Evolutionary conservation across 2,797 vertebrate genomes (phyloP).

Genomic region (Salmo trutta): DNA sequence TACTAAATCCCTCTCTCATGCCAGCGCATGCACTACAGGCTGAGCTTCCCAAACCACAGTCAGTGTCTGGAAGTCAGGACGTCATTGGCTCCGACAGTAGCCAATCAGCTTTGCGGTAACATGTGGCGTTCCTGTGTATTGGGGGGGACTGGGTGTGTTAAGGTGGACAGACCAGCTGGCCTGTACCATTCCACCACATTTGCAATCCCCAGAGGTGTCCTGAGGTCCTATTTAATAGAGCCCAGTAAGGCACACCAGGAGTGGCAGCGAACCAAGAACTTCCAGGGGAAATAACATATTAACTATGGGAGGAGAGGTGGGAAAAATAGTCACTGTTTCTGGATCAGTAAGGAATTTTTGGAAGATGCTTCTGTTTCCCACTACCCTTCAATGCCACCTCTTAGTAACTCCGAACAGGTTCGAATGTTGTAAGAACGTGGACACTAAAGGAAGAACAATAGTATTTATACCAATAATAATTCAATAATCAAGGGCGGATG

Average conservation of each 20-base stretch:
- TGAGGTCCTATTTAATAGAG: conserved; percentile 30
- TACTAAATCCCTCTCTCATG: conserved; percentile 14
- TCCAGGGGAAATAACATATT: conserved; percentile 25
- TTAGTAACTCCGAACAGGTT: not conserved
- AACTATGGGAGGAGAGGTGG: conserved; percentile 13
- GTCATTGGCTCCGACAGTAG: conserved; percentile 1
- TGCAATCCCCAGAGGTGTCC: conserved; percentile 26
- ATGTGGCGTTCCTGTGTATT: conserved; percentile 9
- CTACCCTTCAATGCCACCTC: not conserved
- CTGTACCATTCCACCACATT: not conserved
- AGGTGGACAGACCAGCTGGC: not conserved
- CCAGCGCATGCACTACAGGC: not conserved
- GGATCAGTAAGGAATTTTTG: not conserved
- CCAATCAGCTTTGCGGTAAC: conserved; percentile 7
- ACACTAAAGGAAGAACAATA: too few species aligned
- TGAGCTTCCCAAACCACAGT: conserved; percentile 22
- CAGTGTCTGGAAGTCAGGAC: conserved; percentile 20
- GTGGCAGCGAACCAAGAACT: not conserved
- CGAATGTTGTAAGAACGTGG: not conserved
- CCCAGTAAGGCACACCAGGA: conserved; percentile 9
- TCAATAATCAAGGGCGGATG: not conserved
- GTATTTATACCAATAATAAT: not conserved
- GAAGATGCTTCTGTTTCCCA: not conserved
- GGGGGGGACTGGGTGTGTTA: not conserved
- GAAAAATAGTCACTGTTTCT: conserved; percentile 1